Conservation (phyloP, 2,113 vertebrate genomes). For the Petaurus breviceps region DNA sequence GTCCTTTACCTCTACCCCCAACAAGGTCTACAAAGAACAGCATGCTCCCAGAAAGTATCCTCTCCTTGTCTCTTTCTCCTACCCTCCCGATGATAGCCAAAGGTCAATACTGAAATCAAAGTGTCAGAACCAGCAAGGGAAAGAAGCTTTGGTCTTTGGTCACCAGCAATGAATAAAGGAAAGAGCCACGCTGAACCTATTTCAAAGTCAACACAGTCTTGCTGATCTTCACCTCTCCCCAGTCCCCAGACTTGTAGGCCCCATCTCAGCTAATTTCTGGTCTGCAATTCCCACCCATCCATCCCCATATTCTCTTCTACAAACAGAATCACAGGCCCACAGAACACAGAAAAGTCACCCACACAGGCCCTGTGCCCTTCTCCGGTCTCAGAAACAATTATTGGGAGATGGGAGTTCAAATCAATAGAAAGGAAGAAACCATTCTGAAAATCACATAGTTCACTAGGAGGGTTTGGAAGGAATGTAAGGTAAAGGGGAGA, state of each 20-base stretch:
- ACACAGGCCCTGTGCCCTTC: conserved; percentile 49
- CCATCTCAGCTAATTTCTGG: background rate
- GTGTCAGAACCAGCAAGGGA: conserved; percentile 37
- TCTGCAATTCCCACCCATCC: background rate
- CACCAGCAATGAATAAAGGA: conserved; percentile 52
- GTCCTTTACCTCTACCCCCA: background rate
- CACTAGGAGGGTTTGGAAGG: background rate
- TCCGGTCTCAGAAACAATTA: conserved; percentile 60
- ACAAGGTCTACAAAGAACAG: background rate
- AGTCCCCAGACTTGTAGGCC: background rate
- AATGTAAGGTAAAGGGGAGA: background rate
- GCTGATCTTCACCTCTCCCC: background rate
- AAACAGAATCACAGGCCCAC: conserved; percentile 46
- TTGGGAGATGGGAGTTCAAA: conserved; percentile 51
- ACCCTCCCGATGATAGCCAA: conserved; percentile 2
- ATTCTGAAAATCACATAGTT: conserved; percentile 25
- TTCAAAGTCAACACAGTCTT: conserved; percentile 58
- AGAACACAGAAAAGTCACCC: conserved; percentile 65
- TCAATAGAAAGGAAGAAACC: conserved; percentile 46
- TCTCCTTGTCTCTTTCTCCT: background rate
- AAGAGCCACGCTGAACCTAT: conserved; percentile 29
- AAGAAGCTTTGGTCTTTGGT: conserved; percentile 22
- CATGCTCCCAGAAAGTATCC: background rate
- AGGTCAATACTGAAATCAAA: conserved; percentile 32
- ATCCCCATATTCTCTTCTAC: background rate